Evolutionary conservation across 2,113 vertebrate genomes (phyloP).

Genomic region (Caretta caretta): DNA sequence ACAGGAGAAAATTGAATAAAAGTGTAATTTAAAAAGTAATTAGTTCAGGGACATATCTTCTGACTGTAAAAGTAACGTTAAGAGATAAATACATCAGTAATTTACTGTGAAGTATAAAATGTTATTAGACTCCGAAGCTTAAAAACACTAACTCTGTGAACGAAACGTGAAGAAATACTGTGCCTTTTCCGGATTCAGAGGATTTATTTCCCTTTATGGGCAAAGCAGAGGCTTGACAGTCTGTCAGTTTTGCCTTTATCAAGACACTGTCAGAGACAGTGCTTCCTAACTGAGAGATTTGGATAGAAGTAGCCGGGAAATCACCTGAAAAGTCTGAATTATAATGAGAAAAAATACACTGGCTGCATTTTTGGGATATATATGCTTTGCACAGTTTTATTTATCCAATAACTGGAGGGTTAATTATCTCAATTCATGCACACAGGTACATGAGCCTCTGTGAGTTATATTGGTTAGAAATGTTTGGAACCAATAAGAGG

Average conservation of each 20-base stretch:
- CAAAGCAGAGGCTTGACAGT: neutral
- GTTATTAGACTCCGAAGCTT: neutral
- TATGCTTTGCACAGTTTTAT: neutral
- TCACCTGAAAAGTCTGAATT: neutral
- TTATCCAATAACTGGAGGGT: neutral
- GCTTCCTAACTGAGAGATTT: neutral
- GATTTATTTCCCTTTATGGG: neutral
- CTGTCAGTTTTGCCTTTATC: neutral
- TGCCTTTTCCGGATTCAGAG: neutral
- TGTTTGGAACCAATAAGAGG: constrained; percentile 39
- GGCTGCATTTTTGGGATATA: neutral
- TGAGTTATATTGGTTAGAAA: constrained; percentile 35
- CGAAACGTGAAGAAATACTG: neutral
- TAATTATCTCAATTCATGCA: neutral
- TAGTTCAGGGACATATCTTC: neutral
- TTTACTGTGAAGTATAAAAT: neutral
- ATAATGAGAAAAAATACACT: neutral
- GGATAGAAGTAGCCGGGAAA: neutral
- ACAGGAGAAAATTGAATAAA: neutral
- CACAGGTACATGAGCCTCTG: neutral
- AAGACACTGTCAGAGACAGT: neutral
- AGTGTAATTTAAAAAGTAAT: neutral
- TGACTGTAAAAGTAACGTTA: neutral
- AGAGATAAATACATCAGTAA: neutral
- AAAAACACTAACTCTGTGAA: neutral